These are phyloP conservation scores for Rhysida immarginata DNA, from an alignment of 1,140 invertebrate species.

Conservation along the genomic window DNA sequence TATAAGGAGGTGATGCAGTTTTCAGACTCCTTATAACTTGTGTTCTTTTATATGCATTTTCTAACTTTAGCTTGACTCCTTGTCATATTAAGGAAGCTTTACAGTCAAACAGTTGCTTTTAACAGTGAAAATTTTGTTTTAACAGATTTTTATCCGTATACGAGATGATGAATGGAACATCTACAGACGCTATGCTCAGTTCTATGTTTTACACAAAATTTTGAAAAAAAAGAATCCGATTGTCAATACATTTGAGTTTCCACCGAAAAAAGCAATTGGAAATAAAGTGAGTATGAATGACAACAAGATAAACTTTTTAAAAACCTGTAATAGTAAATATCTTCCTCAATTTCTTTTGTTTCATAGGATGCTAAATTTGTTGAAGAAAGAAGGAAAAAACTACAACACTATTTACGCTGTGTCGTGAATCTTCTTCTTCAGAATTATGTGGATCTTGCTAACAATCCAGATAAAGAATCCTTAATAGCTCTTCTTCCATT, in stretches of 20 bases:
- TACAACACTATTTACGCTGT: slow-evolving; percentile 62
- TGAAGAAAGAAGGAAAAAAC: slow-evolving; percentile 50
- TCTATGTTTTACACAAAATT: slow-evolving; percentile 61
- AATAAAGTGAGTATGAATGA: slow-evolving; percentile 63
- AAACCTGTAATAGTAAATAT: not conserved
- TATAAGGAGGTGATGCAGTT: no score
- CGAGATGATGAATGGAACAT: slow-evolving; percentile 85
- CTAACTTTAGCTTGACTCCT: no score
- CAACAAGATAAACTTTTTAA: not conserved
- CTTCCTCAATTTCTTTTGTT: not conserved
- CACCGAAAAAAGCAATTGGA: slow-evolving; percentile 80
- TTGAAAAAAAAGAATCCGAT: slow-evolving; percentile 65
- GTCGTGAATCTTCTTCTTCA: slow-evolving; percentile 50
- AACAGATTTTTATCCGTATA: slow-evolving; percentile 64
- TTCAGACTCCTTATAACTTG: no score
- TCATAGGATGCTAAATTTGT: slow-evolving; percentile 59
- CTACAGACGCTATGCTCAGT: slow-evolving; percentile 78
- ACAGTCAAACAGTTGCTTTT: no score
- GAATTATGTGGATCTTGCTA: slow-evolving; percentile 49
- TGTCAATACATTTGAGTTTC: slow-evolving; percentile 68
- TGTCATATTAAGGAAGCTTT: no score
- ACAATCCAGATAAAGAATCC: slow-evolving; percentile 47
- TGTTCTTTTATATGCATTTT: no score
- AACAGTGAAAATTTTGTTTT: slow-evolving; percentile 15
- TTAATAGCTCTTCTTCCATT: slow-evolving; percentile 58